A percentile compares a stretch with the other conserved stretches of the same genome.
Conservation (phyloP, 2,113 vertebrate species). For the Macaca fascicularis region T2T-MFA8v1.1 NC_088388.1:130702001-130702500, state of each 20-base stretch:
- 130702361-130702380: neutral
- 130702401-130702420: neutral
- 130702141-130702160: neutral
- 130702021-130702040: constrained; percentile 10
- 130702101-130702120: neutral
- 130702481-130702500: constrained; percentile 45
- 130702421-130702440: constrained; percentile 1
- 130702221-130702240: neutral
- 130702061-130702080: neutral
- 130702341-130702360: neutral
- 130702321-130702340: neutral
- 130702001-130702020: neutral
- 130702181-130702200: neutral
- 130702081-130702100: constrained; percentile 9
- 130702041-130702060: neutral
- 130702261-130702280: neutral
- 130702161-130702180: constrained; percentile 19
- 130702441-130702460: neutral
- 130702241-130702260: neutral
- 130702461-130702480: neutral
- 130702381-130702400: neutral
- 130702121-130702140: neutral
- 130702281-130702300: neutral
- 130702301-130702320: neutral
- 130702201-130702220: neutral